Base-by-base conservation (phyloP, 2,113 vertebrate genomes). In the Xiphophorus couchianus region DNA sequence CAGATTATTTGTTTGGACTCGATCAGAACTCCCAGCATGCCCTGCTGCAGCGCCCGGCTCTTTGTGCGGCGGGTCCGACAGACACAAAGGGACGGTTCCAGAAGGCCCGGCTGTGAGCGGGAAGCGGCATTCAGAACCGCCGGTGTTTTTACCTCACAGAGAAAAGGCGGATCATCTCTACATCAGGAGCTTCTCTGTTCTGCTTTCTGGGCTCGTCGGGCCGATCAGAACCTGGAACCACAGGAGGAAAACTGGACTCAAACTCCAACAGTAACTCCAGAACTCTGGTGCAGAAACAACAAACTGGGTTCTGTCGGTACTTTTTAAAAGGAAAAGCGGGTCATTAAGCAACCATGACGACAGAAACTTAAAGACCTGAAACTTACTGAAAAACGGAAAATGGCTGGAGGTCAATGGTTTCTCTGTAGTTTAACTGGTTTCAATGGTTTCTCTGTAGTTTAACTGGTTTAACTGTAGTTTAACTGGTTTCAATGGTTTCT, bases 21-120 rank as follows among this genome's bases (percentile, higher is more conserved):
- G 11, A 62, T 33, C 74, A 61, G 31, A 39, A 61, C 62, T 44
- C n/a, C 64, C 27, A 35, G 29, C 27, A 6, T 14, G 25, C 75
- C 78, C 66, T 51, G 81, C 73, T 66, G 71, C 44, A 17, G 44
- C 44, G 15, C 17, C 15, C 3, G 44, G 44, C 48, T 61, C 2
- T 66, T 85, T 85, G 81, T 87, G 54, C 31, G 66, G 64, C 1
- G 74, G 5, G 64, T 66, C 31, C 10, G 61, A 66, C 1, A 1
- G 33, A 80, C 77, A 89, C 84, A 91, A 85, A 81, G 76, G 12
- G 89, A 91, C 71, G 15, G 65, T 89, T 91, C 89, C 63, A 86
- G 89, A 86, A 79, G 33, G n/a, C 19, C 25, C 67, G 31, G 77
- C 85, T 87, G 81, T 89, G 81, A 64, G 62, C 71, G 73, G 84